Base-by-base conservation (phyloP, 1,140 invertebrate genomes). In the Atopsyche davidsoni region DNA sequence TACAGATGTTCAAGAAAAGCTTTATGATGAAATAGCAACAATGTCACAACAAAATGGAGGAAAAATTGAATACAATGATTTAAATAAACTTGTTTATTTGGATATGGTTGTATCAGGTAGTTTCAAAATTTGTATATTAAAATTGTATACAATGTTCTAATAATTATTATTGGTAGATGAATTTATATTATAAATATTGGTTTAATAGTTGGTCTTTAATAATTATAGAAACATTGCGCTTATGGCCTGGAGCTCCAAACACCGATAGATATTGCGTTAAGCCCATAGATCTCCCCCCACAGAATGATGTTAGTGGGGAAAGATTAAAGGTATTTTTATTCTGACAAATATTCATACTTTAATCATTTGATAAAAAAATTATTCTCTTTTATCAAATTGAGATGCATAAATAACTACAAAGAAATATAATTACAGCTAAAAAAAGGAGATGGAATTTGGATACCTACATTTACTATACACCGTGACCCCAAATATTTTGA, bases 401-500 rank as follows among this genome's bases (percentile, higher is more conserved):
- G 22, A 17, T 16, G 17, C 13, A 32, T 28, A 13, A 13, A 28
- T 45, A 14, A 35, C 16, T 4, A 28, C n/a, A 11, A 10, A 11
- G 34, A 10, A 43, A 17, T 44, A 10, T 32, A 36, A 16, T 55
- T 55, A 16, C 16, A 56, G 54, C 22, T 56, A 19, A 22, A 49
- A 39, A 23, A 47, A 36, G 69, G 65, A 4, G 62, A 64, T 16
- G 31, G 25, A 4, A 43, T 75, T 7, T 46, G 59, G 2, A 64
- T 77, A n/a, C 64, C 72, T 1, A 40, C 66, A 2, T 38, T 52
- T 31, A 59, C 51, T 16, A 31, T 76, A 2, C 74, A 76, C 22
- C 53, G 53, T 6, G 75, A 84, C 56, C 63, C 69, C 1, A 58
- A 75, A 22, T 65, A 73, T 45, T 86, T 73, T 63, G 63, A 70